phyloP scores from a whole-genome alignment of 2,888 invertebrate genomes.

The Scotopteryx bipunctaria region DNA sequence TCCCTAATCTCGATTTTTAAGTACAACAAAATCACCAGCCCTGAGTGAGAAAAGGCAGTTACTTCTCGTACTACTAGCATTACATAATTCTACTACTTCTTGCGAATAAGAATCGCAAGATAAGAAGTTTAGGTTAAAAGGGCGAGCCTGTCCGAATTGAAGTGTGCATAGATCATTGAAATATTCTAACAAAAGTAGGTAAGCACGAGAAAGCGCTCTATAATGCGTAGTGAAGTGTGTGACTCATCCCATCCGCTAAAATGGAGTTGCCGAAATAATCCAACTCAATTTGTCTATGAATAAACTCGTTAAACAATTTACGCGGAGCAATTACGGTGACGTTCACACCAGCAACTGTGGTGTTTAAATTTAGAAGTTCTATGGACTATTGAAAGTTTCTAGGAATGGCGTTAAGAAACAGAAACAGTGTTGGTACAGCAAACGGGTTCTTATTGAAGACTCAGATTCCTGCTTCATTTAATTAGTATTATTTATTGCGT shows the following conservation, averaged over 20 bases:
- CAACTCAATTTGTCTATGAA: conserved; percentile 28
- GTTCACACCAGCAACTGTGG: conserved; percentile 5
- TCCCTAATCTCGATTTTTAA: no score
- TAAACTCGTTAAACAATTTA: conserved; percentile 30
- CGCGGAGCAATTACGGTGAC: conserved; percentile 10
- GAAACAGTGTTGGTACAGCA: not conserved
- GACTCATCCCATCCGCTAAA: not conserved
- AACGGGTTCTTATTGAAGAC: not conserved
- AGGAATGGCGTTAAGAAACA: not conserved
- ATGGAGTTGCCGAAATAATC: conserved; percentile 20
- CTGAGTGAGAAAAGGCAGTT: no score
- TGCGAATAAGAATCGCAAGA: no score
- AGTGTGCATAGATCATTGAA: not conserved
- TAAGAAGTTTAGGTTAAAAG: no score
- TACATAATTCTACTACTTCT: no score
- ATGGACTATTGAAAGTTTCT: not conserved
- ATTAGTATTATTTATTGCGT: not conserved
- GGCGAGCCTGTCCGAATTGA: no score
- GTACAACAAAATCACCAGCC: no score
- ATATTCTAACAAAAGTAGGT: not conserved
- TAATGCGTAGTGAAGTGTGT: not conserved
- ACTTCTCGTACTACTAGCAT: no score
- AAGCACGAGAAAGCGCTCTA: not conserved
- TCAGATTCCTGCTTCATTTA: conserved; percentile 1
- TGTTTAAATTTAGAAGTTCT: conserved; percentile 6